These are phyloP conservation scores for Paraescarpia echinospica DNA, from an alignment of 1,140 invertebrate species.

Conservation along the genomic window DNA sequence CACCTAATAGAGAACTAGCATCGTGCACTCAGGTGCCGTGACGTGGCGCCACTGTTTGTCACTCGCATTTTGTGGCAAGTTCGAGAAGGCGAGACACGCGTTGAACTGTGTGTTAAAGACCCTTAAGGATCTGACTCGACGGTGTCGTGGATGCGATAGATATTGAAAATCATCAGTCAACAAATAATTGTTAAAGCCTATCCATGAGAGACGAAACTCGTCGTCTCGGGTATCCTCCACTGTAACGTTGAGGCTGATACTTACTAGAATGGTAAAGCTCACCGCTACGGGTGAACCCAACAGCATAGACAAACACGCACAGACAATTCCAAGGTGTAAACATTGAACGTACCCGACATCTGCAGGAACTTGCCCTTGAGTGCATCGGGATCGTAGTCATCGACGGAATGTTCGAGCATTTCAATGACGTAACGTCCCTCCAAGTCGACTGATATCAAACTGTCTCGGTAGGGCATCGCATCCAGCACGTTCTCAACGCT, in stretches of 20 bases:
- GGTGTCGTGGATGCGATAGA: too few species aligned
- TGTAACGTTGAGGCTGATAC: neutral
- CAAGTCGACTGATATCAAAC: constrained; percentile 68
- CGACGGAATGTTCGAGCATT: constrained; percentile 67
- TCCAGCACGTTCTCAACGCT: constrained; percentile 69
- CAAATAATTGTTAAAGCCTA: too few species aligned
- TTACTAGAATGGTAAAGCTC: neutral
- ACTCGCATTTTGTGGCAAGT: too few species aligned
- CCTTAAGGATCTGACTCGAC: too few species aligned
- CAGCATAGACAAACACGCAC: neutral
- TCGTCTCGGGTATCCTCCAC: neutral
- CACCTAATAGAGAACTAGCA: too few species aligned
- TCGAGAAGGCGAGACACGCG: too few species aligned
- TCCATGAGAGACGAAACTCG: neutral
- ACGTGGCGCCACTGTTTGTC: too few species aligned
- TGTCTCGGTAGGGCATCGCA: constrained; percentile 73
- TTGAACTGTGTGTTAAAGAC: too few species aligned
- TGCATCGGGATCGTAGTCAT: constrained; percentile 60
- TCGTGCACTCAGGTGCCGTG: too few species aligned
- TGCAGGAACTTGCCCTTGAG: constrained; percentile 67
- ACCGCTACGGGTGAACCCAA: neutral
- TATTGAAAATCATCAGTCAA: too few species aligned
- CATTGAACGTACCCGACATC: constrained; percentile 58
- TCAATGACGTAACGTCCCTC: constrained; percentile 65
- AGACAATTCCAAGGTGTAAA: neutral